Conservation (phyloP, 2,888 invertebrate species). For the Dendrolimus pini region DNA sequence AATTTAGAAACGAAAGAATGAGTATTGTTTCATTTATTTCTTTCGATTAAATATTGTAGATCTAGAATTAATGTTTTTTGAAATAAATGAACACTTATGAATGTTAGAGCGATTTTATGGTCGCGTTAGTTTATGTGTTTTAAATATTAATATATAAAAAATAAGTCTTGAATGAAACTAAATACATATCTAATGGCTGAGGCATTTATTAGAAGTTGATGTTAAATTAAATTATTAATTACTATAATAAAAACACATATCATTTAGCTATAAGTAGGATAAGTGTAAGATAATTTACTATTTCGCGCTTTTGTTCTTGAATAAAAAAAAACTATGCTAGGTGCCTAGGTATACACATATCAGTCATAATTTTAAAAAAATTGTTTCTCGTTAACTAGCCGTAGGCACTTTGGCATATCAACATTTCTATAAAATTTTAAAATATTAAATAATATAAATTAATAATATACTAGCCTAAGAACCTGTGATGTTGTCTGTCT, state of each 20-base stretch:
- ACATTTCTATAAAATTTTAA: slow-evolving; percentile 23
- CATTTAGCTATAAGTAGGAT: neutral
- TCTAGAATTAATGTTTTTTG: slow-evolving; percentile 29
- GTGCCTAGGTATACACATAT: slow-evolving; percentile 61
- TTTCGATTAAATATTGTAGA: slow-evolving; percentile 26
- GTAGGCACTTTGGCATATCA: slow-evolving; percentile 18
- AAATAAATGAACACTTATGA: slow-evolving; percentile 43
- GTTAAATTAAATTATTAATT: slow-evolving; percentile 34
- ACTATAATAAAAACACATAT: neutral
- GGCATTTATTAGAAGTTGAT: slow-evolving; percentile 68
- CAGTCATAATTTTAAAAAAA: slow-evolving; percentile 29
- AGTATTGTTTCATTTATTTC: slow-evolving; percentile 32
- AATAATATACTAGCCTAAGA: slow-evolving; percentile 33
- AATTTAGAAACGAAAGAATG: slow-evolving; percentile 32
- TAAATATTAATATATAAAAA: slow-evolving; percentile 15
- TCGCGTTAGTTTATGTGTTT: slow-evolving; percentile 7
- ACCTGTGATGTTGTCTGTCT: slow-evolving; percentile 43
- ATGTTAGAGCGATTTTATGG: slow-evolving; percentile 27
- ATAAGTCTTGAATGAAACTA: slow-evolving; percentile 65
- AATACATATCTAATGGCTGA: slow-evolving; percentile 74
- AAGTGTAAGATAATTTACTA: slow-evolving; percentile 1
- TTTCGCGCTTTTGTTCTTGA: neutral
- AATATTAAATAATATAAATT: slow-evolving; percentile 6
- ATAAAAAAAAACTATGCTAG: slow-evolving; percentile 34
- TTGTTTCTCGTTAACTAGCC: slow-evolving; percentile 1